Evolutionary conservation across 1,140 invertebrate genomes (phyloP).

Genomic region (Hylaeus anthracinus): DNA sequence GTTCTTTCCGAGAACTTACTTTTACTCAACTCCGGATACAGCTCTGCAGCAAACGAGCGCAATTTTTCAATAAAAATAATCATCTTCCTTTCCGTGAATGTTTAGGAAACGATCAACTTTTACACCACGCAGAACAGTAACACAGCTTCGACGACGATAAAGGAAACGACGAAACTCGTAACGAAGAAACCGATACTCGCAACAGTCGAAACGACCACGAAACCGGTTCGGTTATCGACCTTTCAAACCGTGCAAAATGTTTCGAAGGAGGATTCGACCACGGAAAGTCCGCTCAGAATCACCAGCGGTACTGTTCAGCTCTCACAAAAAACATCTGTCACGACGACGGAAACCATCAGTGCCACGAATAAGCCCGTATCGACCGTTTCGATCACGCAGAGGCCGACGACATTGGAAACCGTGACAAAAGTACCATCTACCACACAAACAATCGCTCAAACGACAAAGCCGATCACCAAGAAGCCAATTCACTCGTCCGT

Average conservation of each 20-base stretch:
- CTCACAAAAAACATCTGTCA: constrained; percentile 28
- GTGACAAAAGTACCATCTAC: constrained; percentile 28
- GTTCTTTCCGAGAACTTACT: too few species aligned
- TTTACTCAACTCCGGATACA: too few species aligned
- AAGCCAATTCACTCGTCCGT: constrained; percentile 57
- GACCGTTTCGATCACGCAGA: background rate
- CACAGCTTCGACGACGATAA: constrained; percentile 23
- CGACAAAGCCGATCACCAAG: constrained; percentile 55
- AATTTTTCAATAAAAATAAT: background rate
- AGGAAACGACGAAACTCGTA: constrained; percentile 41
- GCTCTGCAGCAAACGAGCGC: too few species aligned
- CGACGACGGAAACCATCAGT: constrained; percentile 1
- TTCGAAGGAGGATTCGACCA: constrained; percentile 22
- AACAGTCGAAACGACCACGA: constrained; percentile 65
- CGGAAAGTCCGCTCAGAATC: constrained; percentile 23
- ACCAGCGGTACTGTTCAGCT: background rate
- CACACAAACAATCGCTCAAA: constrained; percentile 48
- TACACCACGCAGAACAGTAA: constrained; percentile 34
- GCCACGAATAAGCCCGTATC: constrained; percentile 34
- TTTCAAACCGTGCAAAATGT: constrained; percentile 74
- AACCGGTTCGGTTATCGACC: constrained; percentile 72
- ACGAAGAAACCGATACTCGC: constrained; percentile 63
- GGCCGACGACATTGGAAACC: constrained; percentile 29
- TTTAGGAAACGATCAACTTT: constrained; percentile 25
- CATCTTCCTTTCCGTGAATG: background rate